Evolutionary conservation across 2,113 vertebrate species (phyloP), one percentile per base, ranked within the genome.

Genomic region (Zootoca vivipara): DNA sequence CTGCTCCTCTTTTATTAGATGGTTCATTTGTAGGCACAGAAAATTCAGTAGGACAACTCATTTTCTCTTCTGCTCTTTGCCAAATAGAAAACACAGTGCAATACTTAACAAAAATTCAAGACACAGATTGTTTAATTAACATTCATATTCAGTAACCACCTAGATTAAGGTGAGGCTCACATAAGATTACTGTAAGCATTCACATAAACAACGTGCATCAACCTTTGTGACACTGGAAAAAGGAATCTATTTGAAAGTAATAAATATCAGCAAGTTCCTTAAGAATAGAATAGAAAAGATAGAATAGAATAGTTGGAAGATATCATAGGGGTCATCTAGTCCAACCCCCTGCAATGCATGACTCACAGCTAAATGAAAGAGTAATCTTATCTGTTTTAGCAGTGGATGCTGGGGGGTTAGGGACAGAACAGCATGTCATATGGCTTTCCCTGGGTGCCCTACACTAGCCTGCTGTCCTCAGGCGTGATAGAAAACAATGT

Each of bases 21-120:
- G 30, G 78, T 91, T 86, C 88, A 92, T 88, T 52, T 92, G 92
- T 91, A 93, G 91, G 82, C 87, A 94, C 90, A 90, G 90, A 77
- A 90, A 93, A 92, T 92, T 93, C 93, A 92, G 91, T 90, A 92
- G 91, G 90, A 85, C 75, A 56, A 92, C 86, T 9, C 18, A 87
- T 90, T 89, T 79, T 70, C 80, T 89, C 86, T 33, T 90, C 84
- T 75, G 62, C 83, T 87, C 90, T 83, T 38, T 0, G 7, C 90
- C 83, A 93, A 81, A 82, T 93, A 92, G 85, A 70, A 38, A 46
- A 86, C 83, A 91, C 86, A 82, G 90, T 74, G 81, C 87, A 90
- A 90, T 80, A 89, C 0, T 2, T 1, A 74, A 87, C 69, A 79
- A 82, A 62, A n/a, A 90, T 90, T 91, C 88, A 91, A 91, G 74